Evolutionary conservation across 2,888 invertebrate species (phyloP).

Genomic region (Biston stratarius): DNA sequence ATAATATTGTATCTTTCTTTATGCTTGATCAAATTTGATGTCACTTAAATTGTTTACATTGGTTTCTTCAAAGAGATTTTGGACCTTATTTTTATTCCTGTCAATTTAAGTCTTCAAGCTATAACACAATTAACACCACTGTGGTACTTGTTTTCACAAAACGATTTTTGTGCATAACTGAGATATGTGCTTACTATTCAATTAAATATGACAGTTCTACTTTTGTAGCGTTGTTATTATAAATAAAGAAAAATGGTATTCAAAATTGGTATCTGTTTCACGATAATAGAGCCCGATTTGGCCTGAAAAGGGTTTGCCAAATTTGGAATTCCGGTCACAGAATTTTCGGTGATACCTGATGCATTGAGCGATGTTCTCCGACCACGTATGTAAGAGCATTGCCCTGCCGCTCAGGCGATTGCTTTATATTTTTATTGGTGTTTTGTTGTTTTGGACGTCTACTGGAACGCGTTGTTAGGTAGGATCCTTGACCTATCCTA

Average conservation of each 20-base stretch:
- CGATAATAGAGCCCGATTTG: slow-evolving; percentile 37
- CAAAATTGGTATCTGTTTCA: slow-evolving; percentile 5
- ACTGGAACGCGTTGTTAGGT: slow-evolving; percentile 66
- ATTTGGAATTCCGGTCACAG: slow-evolving; percentile 72
- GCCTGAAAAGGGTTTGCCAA: slow-evolving; percentile 39
- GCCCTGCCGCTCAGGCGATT: slow-evolving; percentile 61
- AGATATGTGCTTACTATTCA: neutral
- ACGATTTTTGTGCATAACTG: neutral
- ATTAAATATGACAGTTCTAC: neutral
- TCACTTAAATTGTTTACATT: too few species aligned
- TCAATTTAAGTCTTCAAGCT: too few species aligned
- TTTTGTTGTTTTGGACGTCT: slow-evolving; percentile 68
- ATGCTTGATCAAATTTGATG: too few species aligned
- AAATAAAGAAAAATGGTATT: neutral
- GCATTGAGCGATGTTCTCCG: slow-evolving; percentile 67
- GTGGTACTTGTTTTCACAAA: too few species aligned
- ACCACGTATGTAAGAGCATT: slow-evolving; percentile 77
- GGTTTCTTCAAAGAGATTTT: too few species aligned
- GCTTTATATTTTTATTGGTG: slow-evolving; percentile 64
- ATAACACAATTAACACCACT: too few species aligned
- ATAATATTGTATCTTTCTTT: too few species aligned
- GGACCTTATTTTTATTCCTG: too few species aligned
- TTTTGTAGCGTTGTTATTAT: neutral
- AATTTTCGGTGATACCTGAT: slow-evolving; percentile 58
- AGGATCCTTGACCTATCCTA: slow-evolving; percentile 84